Base-by-base conservation (phyloP, 2,113 vertebrate species). In the Callopanchax toddi region DNA sequence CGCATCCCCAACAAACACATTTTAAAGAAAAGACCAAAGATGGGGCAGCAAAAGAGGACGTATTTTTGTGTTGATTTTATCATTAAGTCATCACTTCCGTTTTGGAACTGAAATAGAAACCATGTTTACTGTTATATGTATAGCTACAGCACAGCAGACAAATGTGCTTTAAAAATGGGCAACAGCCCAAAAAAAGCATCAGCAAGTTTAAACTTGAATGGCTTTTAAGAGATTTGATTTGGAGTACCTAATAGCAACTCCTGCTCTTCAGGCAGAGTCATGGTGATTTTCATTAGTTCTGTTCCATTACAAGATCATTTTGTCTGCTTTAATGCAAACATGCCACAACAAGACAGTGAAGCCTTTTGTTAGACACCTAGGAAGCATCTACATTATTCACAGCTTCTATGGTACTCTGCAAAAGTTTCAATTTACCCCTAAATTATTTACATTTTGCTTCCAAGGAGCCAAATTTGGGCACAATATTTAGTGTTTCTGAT, bases 291-390 rank as follows among this genome's bases (percentile, higher is more conserved):
- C n/a, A 67, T 76, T 80, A 72, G 71, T 58, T 72, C 49, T 60
- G n/a, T 22, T 67, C 69, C 40, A 52, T 13, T 51, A 21, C 58
- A 54, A 57, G 1, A 51, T n/a, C 3, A 43, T 61, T 57, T 43
- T 12, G 50, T 59, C 21, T 67, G 37, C 49, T 70, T 3, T 32
- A 50, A 54, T 72, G 44, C 54, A 64, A 68, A 81, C 87, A 81
- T 80, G 79, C 80, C 72, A 75, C 11, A 60, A 23, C 66, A 79
- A 67, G 45, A 60, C 48, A 75, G 18, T 59, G n/a, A 63, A 75
- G 70, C 53, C 12, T 56, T n/a, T 11, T 52, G 34, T 20, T 83
- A 15, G 74, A 80, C 67, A 52, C 73, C 67, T 60, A 11, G 54
- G 45, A 55, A 61, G 57, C 5, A 50, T 1, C 32, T 52, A 9